phyloP scores from a whole-genome alignment of 1,140 invertebrate genomes.

The Geopemphigus sp. region DNA sequence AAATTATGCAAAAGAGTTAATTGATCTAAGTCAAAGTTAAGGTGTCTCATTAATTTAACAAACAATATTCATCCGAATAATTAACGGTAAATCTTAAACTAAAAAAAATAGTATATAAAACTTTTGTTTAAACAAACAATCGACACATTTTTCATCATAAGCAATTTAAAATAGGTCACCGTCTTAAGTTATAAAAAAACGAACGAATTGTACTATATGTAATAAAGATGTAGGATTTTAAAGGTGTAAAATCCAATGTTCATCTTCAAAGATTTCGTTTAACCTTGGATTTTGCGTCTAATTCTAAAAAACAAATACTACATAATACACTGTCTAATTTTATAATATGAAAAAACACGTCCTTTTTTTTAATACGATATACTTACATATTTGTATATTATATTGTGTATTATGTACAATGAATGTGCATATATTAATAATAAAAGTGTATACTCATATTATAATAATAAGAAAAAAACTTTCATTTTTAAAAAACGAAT shows the following conservation, averaged over 20 bases:
- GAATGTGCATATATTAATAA: neutral
- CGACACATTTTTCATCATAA: too few species aligned
- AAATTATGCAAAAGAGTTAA: too few species aligned
- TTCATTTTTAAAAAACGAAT: neutral
- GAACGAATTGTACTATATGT: neutral
- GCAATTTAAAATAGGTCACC: slow-evolving; percentile 2
- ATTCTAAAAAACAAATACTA: slow-evolving; percentile 10
- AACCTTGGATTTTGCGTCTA: slow-evolving; percentile 21
- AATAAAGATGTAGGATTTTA: neutral
- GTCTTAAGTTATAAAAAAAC: neutral
- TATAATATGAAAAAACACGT: too few species aligned
- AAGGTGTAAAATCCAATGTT: too few species aligned
- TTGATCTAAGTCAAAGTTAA: too few species aligned
- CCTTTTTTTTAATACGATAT: too few species aligned
- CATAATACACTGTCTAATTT: neutral
- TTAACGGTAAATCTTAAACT: too few species aligned
- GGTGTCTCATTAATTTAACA: too few species aligned
- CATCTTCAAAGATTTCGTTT: neutral
- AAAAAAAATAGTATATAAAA: too few species aligned
- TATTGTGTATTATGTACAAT: neutral
- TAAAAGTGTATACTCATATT: neutral
- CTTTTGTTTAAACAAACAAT: too few species aligned
- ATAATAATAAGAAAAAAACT: slow-evolving; percentile 2
- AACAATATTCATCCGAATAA: too few species aligned
- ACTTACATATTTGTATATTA: neutral